phyloP scores from a whole-genome alignment of 2,797 vertebrate species.

The Nyctalus aviator region DNA sequence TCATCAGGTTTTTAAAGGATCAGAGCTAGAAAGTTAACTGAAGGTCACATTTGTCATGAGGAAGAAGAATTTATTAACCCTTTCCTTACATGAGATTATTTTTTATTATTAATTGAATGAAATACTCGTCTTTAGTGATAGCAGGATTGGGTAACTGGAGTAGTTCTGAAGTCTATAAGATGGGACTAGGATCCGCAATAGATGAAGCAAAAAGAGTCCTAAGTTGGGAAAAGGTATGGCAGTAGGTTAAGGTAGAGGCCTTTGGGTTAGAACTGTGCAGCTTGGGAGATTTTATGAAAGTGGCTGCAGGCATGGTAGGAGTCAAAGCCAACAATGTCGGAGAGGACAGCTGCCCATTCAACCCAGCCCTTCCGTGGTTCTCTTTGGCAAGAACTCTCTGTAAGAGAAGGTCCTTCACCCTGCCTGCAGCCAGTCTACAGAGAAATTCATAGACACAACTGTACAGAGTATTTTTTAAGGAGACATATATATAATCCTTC shows the following conservation, averaged over 20 bases:
- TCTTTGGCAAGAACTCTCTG: conserved; percentile 18
- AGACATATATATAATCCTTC: background rate
- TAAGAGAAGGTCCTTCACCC: background rate
- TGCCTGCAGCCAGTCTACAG: background rate
- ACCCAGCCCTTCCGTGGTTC: background rate
- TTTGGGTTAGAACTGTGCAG: background rate
- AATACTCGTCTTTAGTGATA: background rate
- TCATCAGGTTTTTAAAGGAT: background rate
- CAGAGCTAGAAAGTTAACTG: conserved; percentile 43
- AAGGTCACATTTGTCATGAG: background rate
- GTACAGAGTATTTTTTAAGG: conserved; percentile 23
- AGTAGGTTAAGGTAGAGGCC: background rate
- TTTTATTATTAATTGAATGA: conserved; percentile 8
- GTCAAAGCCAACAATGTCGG: background rate
- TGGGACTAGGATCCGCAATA: background rate
- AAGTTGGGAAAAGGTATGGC: background rate
- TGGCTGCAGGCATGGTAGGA: background rate
- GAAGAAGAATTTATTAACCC: conserved; percentile 26
- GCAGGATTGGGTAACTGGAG: background rate
- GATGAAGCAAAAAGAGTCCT: background rate
- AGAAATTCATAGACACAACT: conserved; percentile 17
- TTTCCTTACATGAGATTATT: conserved; percentile 15
- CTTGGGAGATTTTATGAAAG: conserved; percentile 20
- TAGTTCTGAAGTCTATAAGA: background rate
- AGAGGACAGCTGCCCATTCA: background rate